These are phyloP conservation scores for Trinorchestia longiramus DNA, from an alignment of 1,140 invertebrate species.

Conservation along the genomic window DNA sequence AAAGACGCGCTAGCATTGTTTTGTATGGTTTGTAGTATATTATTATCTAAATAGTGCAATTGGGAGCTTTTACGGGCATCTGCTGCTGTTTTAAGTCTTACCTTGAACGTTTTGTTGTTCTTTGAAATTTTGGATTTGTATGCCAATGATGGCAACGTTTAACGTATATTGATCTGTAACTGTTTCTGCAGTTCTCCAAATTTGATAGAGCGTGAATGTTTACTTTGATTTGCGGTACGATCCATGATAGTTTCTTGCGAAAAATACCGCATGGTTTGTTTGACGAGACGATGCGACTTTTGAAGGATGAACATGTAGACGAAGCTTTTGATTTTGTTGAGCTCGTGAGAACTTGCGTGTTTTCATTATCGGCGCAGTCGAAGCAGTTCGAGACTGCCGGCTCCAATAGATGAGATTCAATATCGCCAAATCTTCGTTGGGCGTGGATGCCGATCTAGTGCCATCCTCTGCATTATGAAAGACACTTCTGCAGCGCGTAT, in stretches of 20 bases:
- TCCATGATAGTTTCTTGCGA: neutral
- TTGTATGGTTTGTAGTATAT: no score
- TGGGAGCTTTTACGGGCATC: no score
- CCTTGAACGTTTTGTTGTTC: no score
- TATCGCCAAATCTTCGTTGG: neutral
- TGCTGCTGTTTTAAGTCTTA: no score
- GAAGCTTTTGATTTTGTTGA: neutral
- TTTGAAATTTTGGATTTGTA: no score
- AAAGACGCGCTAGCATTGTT: neutral
- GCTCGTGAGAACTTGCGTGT: neutral
- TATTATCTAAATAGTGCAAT: no score
- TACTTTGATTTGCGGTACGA: neutral
- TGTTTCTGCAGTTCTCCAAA: neutral
- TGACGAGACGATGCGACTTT: neutral
- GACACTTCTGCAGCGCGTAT: conserved; percentile 17
- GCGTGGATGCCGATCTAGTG: conserved; percentile 1
- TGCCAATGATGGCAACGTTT: neutral
- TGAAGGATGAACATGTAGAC: neutral
- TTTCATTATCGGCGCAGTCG: no score
- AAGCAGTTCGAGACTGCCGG: no score
- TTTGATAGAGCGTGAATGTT: neutral
- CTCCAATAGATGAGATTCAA: neutral
- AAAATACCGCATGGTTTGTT: neutral
- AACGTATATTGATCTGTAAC: neutral
- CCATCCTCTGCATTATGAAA: neutral